Evolutionary conservation across 1,140 invertebrate genomes (phyloP), one percentile per base, ranked within the genome.

Genomic region (Lamellibrachia luymesi): DNA sequence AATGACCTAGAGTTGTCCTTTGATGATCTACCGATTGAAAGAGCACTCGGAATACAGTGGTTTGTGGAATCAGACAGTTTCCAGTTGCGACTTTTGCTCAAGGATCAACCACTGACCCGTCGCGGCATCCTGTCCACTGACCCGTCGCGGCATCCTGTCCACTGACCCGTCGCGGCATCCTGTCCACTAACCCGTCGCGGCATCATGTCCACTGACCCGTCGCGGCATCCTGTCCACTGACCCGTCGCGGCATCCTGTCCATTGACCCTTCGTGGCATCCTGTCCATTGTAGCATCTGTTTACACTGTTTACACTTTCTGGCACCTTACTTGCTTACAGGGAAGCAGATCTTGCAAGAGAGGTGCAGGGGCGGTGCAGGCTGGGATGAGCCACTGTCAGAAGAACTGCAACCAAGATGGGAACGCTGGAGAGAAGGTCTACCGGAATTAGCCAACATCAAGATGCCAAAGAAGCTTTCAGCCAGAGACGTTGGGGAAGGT

Each of bases 41-140:
- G 93, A 90, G 92, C 94, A 10, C 91, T 95, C 8, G 95, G 94
- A 25, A 91, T 95, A 5, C 91, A 93, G 22, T 95, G 94, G 95
- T 93, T 92, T 92, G 92, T 95, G 8, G 94, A 95, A 25, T 93
- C 93, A 38, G 95, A 95, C 51, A 91, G 80, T 2, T 94, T 95
- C 64, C 92, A 94, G 25, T 94, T 94, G 90, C 91, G 92, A 80
- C 93, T 94, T n/a, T 91, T 50, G 13, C 90, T 94, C 22, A 91
- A 93, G 22, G 93, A 94, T 56, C 92, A 92, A 90, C 93, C 94
- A 10, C n/a, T 94, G 17, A 94, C 94, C 6, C 64, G 94, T 6
- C 90, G 94, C 17, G 94, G 94, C 80, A 93, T 94, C 8, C 51
- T 95, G 25, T 94, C 94, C n/a, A 94, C 92, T 38, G 38, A 38